Evolutionary conservation across 2,113 vertebrate species (phyloP), one percentile per base, ranked within the genome.

Genomic region (Pedetes capensis): DNA sequence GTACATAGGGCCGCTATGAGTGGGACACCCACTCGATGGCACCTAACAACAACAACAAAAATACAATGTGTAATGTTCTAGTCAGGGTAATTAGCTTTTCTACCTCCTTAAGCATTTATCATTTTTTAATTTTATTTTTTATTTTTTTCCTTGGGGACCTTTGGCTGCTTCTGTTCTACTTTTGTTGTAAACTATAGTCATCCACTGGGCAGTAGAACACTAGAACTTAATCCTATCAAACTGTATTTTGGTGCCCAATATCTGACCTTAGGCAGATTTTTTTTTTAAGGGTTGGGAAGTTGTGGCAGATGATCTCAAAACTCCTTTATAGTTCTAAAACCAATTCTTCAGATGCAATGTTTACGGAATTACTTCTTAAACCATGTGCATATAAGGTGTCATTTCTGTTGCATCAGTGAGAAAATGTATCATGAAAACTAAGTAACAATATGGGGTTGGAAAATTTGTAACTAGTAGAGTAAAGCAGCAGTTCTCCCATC

Each of bases 251-350:
- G n/a, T n/a, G n/a, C n/a, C n/a, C n/a, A n/a, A n/a, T n/a, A n/a
- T n/a, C n/a, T n/a, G n/a, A n/a, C n/a, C n/a, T 78, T 55, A 37
- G 34, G 37, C n/a, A n/a, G 72, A 74, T 53, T n/a, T 88, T 83
- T 91, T 71, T 63, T 9, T 6, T 42, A 53, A 63, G 27, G 9
- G 10, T 44, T 53, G 49, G 72, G 18, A 84, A 92, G 71, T 87
- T 87, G 76, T 91, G 29, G 59, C n/a, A n/a, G n/a, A 39, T 82
- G 55, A 91, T 71, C n/a, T 80, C 63, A 59, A 87, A 93, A 78
- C 6, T 93, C 39, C 47, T 47, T 66, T 87, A 11, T 27, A 66
- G 44, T 66, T 78, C 49, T 87, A 22, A 91, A 90, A 55, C 25
- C 22, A 20, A 82, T 53, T 93, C 22, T 78, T 42, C 27, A n/a